A percentile compares a stretch with the other conserved stretches of the same genome.
phyloP scores from a whole-genome alignment of 2,888 invertebrate genomes.

The Allolobophora icterica region DNA sequence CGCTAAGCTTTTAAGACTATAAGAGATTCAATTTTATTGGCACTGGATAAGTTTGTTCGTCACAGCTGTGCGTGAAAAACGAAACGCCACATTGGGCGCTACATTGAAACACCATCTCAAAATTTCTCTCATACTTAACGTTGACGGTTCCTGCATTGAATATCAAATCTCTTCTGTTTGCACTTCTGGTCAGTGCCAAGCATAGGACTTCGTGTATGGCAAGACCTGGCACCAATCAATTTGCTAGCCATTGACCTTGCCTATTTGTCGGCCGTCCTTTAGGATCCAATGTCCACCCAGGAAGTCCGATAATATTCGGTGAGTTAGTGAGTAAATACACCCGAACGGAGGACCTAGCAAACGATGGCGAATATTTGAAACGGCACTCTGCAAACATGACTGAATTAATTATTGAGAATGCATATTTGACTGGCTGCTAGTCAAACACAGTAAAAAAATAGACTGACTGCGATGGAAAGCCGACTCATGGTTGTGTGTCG shows the following conservation, averaged over 20 bases:
- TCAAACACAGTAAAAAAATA: not conserved
- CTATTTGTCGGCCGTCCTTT: not conserved
- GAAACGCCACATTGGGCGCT: not conserved
- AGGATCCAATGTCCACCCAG: not conserved
- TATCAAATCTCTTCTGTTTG: not conserved
- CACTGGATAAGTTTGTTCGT: not conserved
- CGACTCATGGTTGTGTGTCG: not conserved
- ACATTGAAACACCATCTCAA: not conserved
- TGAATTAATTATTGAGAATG: not conserved
- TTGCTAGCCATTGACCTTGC: not conserved
- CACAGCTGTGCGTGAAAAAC: not conserved
- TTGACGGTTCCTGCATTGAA: not conserved
- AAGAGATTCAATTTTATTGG: not conserved
- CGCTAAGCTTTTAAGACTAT: too few species aligned
- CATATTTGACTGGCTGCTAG: not conserved
- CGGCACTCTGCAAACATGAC: not conserved
- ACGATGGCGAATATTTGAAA: not conserved
- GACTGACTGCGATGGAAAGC: not conserved
- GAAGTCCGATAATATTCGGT: not conserved
- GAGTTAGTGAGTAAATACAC: conserved; percentile 14
- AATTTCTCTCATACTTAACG: not conserved
- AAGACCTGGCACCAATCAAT: not conserved
- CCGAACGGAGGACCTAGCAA: not conserved
- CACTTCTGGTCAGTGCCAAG: not conserved
- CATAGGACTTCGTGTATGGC: not conserved